Evolutionary conservation across 2,888 invertebrate species (phyloP).

Genomic region (Meteorus cinctellus): DNA sequence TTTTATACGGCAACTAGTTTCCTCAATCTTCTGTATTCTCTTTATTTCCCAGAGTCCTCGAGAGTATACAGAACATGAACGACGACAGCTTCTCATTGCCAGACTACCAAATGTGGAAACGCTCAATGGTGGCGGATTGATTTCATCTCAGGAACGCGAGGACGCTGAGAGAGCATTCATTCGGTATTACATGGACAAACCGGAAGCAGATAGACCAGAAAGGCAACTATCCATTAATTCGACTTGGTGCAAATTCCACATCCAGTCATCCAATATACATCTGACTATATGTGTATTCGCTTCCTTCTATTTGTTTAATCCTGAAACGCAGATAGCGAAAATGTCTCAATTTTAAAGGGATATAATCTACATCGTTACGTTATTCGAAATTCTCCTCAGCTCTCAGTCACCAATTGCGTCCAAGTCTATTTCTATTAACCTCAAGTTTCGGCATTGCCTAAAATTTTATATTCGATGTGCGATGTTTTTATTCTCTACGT

Average conservation of each 20-base stretch:
- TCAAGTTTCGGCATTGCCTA: too few relatives aligned
- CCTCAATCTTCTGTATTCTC: slow-evolving; percentile 18
- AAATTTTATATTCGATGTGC: slow-evolving; percentile 29
- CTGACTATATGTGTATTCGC: not conserved
- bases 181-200: slow-evolving; percentile 91
- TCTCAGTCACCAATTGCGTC: too few relatives aligned
- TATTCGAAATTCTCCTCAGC: too few relatives aligned
- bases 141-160: slow-evolving; percentile 89
- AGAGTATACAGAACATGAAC: slow-evolving; percentile 91
- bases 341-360: too few relatives aligned
- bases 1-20: too few relatives aligned
- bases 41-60: slow-evolving; percentile 72
- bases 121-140: slow-evolving; percentile 91
- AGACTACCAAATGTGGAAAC: slow-evolving; percentile 89
- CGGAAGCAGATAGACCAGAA: slow-evolving; percentile 86
- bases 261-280: not conserved
- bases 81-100: slow-evolving; percentile 90
- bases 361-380: too few relatives aligned
- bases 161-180: slow-evolving; percentile 95
- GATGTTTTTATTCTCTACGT: too few relatives aligned
- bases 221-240: slow-evolving; percentile 75
- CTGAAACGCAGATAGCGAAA: too few relatives aligned
- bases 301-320: too few relatives aligned
- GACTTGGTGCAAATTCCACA: slow-evolving; percentile 18
- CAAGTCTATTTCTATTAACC: too few relatives aligned